These are phyloP conservation scores for Pampusana beccarii DNA, from an alignment of 2,113 vertebrate species.

Conservation along the genomic window DNA sequence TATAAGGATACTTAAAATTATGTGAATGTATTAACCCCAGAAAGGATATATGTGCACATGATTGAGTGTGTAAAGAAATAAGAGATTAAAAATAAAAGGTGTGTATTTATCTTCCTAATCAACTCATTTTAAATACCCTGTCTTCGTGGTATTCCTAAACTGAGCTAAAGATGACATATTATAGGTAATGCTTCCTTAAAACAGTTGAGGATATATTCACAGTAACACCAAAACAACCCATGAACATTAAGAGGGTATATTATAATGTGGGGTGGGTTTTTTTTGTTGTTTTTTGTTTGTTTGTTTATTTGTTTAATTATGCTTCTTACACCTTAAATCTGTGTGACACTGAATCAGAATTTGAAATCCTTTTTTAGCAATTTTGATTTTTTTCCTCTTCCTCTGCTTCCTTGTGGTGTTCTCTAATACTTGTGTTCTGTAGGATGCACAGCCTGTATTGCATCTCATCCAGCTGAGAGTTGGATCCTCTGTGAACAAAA, in stretches of 20 bases:
- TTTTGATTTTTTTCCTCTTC: neutral
- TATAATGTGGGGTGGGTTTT: neutral
- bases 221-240: neutral
- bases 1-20: neutral
- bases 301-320: neutral
- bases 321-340: neutral
- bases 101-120: neutral
- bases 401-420: neutral
- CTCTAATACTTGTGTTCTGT: neutral
- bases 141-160: neutral
- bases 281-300: too few relatives aligned
- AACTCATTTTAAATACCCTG: neutral
- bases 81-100: neutral
- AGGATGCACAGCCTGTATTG: neutral
- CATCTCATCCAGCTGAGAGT: neutral
- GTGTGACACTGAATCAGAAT: neutral
- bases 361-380: neutral
- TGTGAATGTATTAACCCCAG: neutral
- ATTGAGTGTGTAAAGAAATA: neutral
- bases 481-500: conserved; percentile 6
- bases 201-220: neutral
- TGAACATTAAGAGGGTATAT: neutral
- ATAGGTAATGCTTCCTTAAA: neutral
- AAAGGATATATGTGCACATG: neutral
- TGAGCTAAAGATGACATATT: neutral